These are phyloP conservation scores for Ataeniobius toweri DNA, from an alignment of 2,797 vertebrate genomes.

Conservation along the genomic window DNA sequence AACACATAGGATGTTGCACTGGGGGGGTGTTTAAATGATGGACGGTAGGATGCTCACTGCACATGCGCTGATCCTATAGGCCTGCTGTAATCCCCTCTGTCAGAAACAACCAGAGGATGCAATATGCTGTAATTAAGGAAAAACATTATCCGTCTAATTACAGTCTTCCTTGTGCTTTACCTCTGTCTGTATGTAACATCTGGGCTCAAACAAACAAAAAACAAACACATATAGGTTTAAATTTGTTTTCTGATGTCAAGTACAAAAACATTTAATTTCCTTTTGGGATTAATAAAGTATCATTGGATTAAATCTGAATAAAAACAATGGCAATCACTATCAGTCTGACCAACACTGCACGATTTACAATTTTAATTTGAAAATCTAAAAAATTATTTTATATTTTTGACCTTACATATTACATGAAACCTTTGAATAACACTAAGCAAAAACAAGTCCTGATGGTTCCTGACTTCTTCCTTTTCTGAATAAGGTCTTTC, in stretches of 20 bases:
- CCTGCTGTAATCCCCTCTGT: slow-evolving; percentile 59
- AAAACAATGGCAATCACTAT: background rate
- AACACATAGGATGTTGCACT: slow-evolving; percentile 4
- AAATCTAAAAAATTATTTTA: background rate
- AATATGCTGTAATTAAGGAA: slow-evolving; percentile 52
- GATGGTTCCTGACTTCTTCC: no score
- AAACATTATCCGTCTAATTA: slow-evolving; percentile 50
- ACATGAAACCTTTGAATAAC: background rate
- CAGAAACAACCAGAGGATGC: slow-evolving; percentile 57
- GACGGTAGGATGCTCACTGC: slow-evolving; percentile 15
- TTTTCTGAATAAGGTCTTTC: no score
- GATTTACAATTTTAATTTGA: background rate
- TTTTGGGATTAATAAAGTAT: no score
- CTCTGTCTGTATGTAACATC: background rate
- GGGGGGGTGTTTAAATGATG: background rate
- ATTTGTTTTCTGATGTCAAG: slow-evolving; percentile 1
- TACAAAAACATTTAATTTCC: background rate
- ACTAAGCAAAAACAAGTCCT: background rate
- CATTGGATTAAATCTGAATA: background rate
- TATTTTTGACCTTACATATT: background rate
- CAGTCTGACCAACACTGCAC: background rate
- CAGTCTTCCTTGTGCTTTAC: background rate
- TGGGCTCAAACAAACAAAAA: background rate
- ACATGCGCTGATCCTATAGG: slow-evolving; percentile 44
- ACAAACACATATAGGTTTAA: background rate